Evolutionary conservation across 1,140 invertebrate species (phyloP).

Genomic region (Drosophila quadrilineata): DNA sequence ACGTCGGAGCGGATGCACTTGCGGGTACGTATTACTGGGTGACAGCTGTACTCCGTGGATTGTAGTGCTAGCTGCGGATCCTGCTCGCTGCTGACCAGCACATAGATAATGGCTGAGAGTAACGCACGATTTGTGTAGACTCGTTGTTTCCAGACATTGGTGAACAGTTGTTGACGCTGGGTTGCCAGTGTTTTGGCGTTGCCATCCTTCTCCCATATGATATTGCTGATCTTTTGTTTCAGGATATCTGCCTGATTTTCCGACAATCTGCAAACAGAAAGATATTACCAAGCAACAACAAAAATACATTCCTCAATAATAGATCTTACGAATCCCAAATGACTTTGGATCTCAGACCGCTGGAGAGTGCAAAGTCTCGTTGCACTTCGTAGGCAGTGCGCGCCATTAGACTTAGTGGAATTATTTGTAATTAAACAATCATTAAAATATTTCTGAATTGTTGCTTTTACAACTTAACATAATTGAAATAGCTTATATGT

Average conservation of each 20-base stretch:
- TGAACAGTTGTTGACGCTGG: constrained; percentile 47
- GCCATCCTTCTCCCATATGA: constrained; percentile 40
- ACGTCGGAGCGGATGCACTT: constrained; percentile 43
- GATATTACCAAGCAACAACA: too few species aligned
- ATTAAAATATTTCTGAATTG: too few species aligned
- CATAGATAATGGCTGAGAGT: constrained; percentile 68
- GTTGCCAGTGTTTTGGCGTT: constrained; percentile 21
- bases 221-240: constrained; percentile 53
- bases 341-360: constrained; percentile 56
- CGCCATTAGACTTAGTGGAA: too few species aligned
- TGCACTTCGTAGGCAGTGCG: constrained; percentile 64
- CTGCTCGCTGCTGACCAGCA: constrained; percentile 56
- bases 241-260: constrained; percentile 54
- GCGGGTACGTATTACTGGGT: constrained; percentile 68
- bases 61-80: constrained; percentile 42
- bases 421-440: too few species aligned
- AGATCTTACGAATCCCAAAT: constrained; percentile 74
- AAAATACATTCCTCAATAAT: not conserved
- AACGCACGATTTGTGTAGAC: constrained; percentile 62
- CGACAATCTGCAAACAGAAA: constrained; percentile 28
- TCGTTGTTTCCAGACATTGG: constrained; percentile 67
- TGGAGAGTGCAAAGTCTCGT: constrained; percentile 65
- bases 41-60: constrained; percentile 55
- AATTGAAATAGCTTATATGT: too few species aligned
- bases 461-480: too few species aligned